Evolutionary conservation across 2,113 vertebrate species (phyloP).

Genomic region (Carollia perspicillata): DNA sequence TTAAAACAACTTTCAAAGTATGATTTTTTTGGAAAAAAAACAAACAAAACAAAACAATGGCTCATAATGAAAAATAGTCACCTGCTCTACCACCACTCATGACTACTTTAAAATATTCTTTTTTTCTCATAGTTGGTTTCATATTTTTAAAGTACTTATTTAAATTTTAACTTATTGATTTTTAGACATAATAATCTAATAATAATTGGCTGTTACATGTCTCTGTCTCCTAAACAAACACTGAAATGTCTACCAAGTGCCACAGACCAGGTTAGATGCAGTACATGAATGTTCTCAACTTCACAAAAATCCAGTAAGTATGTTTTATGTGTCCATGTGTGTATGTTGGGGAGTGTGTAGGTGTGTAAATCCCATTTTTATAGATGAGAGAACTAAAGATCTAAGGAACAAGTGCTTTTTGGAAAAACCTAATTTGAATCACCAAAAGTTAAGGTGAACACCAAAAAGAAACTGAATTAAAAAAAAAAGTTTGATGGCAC

Average conservation of each 20-base stretch:
- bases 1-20: neutral
- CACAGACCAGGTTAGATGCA: neutral
- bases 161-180: neutral
- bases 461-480: neutral
- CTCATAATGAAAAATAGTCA: neutral
- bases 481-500: neutral
- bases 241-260: neutral
- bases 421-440: constrained; percentile 34
- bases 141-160: constrained; percentile 21
- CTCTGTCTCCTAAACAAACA: neutral
- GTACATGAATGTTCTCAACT: neutral
- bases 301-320: constrained; percentile 9
- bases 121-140: neutral
- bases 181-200: neutral
- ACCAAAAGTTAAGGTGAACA: constrained; percentile 35
- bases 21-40: neutral
- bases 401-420: neutral
- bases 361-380: neutral
- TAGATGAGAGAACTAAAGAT: neutral
- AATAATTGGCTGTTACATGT: constrained; percentile 6
- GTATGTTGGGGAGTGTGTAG: neutral
- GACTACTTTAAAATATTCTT: neutral
- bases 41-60: neutral
- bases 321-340: neutral
- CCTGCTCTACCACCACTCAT: neutral